Base-by-base conservation (phyloP, 2,888 invertebrate species). In the Pycnomerus fuliginosus region DNA sequence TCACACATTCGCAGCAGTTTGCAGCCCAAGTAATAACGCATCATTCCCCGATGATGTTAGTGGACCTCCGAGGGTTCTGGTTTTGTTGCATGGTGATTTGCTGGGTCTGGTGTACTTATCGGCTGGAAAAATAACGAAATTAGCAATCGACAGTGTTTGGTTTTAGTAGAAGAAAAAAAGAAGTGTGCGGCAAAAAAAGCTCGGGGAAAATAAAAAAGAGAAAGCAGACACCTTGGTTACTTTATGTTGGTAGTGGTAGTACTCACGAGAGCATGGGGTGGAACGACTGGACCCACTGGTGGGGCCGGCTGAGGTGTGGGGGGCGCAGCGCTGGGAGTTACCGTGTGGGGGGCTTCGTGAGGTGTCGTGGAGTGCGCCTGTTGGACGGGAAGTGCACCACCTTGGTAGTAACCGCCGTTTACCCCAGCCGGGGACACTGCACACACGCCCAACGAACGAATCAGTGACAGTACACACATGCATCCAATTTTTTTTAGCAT, bases 341-440 rank as follows among this genome's bases (percentile, higher is more conserved):
- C 77, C 75, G 70, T 72, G 71, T 77, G 69, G 71, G 78, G 66
- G 66, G 83, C 85, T 79, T 79, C 88, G 74, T 85, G 85, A 60
- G 84, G 83, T 75, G 90, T 90, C 72, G 90, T 90, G 74, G 88
- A 88, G 78, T 90, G 90, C 66, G 90, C 90, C 74, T 90, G 89
- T 78, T 90, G 90, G 68, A 82, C 80, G 71, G 85, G 83, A 71
- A 87, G 77, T 68, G 83, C 80, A 73, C 83, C 83, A 67, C 80
- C 77, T 75, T 82, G 83, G 70, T 83, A 83, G 71, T 83, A 83
- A 69, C 83, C 82, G 72, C 83, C 82, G 78, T 86, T 78, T 74
- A 80, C 82, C 77, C 83, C 82, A 45, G 77, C 74, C 61, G 76
- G 76, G 56, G 75, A 76, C 60, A 76, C 76, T 75, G 64, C 63